These are phyloP conservation scores for Pedetes capensis DNA, from an alignment of 2,113 vertebrate species.

Conservation along the genomic window DNA sequence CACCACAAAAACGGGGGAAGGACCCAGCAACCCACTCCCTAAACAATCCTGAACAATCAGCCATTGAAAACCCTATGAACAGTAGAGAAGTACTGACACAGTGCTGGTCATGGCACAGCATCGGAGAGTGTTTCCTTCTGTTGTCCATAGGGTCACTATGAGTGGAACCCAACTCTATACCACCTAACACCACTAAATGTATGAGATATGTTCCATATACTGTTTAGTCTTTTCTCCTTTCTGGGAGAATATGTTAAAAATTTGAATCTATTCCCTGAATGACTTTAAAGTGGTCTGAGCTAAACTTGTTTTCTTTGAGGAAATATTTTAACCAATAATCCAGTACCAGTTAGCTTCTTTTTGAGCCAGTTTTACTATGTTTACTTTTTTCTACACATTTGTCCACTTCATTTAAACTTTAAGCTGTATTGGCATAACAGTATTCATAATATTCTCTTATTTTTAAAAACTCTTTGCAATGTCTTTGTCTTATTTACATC, in stretches of 20 bases:
- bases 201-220: background rate
- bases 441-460: background rate
- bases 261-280: background rate
- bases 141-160: too few relatives aligned
- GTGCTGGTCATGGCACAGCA: too few relatives aligned
- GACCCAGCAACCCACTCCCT: too few relatives aligned
- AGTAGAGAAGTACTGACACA: too few relatives aligned
- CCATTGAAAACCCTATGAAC: too few relatives aligned
- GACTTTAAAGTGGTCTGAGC: background rate
- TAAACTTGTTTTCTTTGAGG: background rate
- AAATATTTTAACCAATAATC: background rate
- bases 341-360: background rate
- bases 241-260: background rate
- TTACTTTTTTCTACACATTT: background rate
- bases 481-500: background rate
- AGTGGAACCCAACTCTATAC: too few relatives aligned
- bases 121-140: too few relatives aligned
- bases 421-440: background rate
- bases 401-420: background rate
- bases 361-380: background rate
- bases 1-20: too few relatives aligned
- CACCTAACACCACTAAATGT: too few relatives aligned
- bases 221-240: background rate
- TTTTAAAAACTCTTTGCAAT: background rate
- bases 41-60: too few relatives aligned